phyloP scores from a whole-genome alignment of 1,140 invertebrate genomes.

The Zaprionus kolodkinae region DNA sequence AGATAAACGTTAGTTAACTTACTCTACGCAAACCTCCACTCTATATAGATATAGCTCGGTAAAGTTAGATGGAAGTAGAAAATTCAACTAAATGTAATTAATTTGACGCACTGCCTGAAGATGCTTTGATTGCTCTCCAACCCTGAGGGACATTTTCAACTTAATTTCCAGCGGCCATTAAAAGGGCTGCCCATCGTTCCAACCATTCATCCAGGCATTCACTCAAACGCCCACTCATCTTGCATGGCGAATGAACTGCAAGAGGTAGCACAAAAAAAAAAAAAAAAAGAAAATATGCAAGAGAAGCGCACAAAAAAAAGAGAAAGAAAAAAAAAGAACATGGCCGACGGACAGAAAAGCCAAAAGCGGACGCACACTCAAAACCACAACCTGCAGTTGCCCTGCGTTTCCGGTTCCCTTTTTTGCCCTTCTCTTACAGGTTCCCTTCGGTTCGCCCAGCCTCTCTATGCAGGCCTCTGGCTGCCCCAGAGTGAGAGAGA shows the following conservation, averaged over 20 bases:
- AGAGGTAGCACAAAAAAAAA: conserved; percentile 30
- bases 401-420: neutral
- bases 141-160: conserved; percentile 47
- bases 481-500: conserved; percentile 13
- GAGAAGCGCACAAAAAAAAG: conserved; percentile 48
- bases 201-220: conserved; percentile 34
- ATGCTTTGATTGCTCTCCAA: conserved; percentile 42
- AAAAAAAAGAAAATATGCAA: neutral
- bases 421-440: neutral
- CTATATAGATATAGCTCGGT: neutral
- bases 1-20: neutral
- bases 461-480: conserved; percentile 27
- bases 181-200: conserved; percentile 39
- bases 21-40: neutral
- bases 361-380: conserved; percentile 57
- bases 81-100: conserved; percentile 44
- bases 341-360: conserved; percentile 14
- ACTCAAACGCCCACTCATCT: conserved; percentile 68
- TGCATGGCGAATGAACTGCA: conserved; percentile 67
- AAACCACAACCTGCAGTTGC: conserved; percentile 65
- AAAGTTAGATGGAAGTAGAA: conserved; percentile 1
- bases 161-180: conserved; percentile 54
- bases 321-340: conserved; percentile 1
- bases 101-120: conserved; percentile 33
- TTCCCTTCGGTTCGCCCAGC: conserved; percentile 6